These are phyloP conservation scores for Sinopyrophorus schimmeli DNA, from an alignment of 2,888 invertebrate species.

Conservation along the genomic window DNA sequence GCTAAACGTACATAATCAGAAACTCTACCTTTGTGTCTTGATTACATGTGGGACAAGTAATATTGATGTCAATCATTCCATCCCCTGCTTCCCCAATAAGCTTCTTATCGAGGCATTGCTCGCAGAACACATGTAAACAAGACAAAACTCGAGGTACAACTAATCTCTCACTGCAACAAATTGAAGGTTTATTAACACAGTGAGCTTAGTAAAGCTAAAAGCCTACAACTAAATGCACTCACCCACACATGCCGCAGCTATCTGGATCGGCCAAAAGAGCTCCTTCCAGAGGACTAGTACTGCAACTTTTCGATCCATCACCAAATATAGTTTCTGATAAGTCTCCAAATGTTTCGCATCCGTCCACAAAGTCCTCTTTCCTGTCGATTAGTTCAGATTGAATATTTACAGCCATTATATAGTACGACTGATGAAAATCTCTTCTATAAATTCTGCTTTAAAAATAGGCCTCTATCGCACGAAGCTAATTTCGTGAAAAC, in stretches of 20 bases:
- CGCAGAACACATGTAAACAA: conserved; percentile 95
- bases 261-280: conserved; percentile 54
- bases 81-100: conserved; percentile 73
- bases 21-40: conserved; percentile 76
- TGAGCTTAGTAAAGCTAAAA: background rate
- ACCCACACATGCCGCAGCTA: conserved; percentile 55
- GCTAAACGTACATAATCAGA: background rate
- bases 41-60: conserved; percentile 80
- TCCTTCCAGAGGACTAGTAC: conserved; percentile 51
- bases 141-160: conserved; percentile 84
- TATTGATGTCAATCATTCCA: conserved; percentile 65
- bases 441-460: conserved; percentile 16
- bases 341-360: conserved; percentile 49
- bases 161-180: conserved; percentile 67
- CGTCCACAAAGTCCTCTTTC: conserved; percentile 40
- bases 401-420: conserved; percentile 44
- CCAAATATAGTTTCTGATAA: conserved; percentile 50
- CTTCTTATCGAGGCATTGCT: conserved; percentile 84
- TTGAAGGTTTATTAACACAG: conserved; percentile 1
- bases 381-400: conserved; percentile 45
- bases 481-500: conserved; percentile 50
- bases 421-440: conserved; percentile 7
- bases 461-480: conserved; percentile 38
- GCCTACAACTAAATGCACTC: conserved; percentile 37
- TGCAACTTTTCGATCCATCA: conserved; percentile 49